phyloP scores from a whole-genome alignment of 2,797 vertebrate genomes.

The Avahi laniger region DNA sequence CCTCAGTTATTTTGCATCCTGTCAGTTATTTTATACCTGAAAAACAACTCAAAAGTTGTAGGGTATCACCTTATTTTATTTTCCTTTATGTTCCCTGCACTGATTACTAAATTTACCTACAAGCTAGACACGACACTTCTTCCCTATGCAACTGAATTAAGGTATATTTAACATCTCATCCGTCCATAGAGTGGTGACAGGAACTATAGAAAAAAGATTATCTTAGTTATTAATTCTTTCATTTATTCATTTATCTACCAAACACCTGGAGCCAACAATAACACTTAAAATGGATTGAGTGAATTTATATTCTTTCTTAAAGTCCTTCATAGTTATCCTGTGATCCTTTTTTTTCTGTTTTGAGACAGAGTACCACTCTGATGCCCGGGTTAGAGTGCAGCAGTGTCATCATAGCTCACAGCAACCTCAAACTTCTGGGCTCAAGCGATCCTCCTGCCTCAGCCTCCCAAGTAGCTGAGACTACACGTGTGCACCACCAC shows the following conservation, averaged over 20 bases:
- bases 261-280: not conserved
- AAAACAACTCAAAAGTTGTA: not conserved
- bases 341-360: not conserved
- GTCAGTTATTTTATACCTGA: not conserved
- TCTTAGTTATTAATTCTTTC: not conserved
- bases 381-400: no score
- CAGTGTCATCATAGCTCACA: no score
- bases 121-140: not conserved
- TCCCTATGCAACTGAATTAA: not conserved
- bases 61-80: not conserved
- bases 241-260: not conserved
- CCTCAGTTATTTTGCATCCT: not conserved
- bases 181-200: not conserved
- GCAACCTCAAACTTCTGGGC: no score
- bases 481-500: no score
- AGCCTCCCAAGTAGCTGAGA: no score
- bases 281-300: not conserved
- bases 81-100: not conserved
- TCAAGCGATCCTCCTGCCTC: no score
- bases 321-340: not conserved
- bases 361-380: no score
- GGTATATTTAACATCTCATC: not conserved
- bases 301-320: not conserved
- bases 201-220: not conserved
- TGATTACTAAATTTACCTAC: not conserved